Percentiles rank a stretch among this genome's conserved stretches.
Conservation (phyloP, 2,888 invertebrate species). For the Adela reaumurella region DNA sequence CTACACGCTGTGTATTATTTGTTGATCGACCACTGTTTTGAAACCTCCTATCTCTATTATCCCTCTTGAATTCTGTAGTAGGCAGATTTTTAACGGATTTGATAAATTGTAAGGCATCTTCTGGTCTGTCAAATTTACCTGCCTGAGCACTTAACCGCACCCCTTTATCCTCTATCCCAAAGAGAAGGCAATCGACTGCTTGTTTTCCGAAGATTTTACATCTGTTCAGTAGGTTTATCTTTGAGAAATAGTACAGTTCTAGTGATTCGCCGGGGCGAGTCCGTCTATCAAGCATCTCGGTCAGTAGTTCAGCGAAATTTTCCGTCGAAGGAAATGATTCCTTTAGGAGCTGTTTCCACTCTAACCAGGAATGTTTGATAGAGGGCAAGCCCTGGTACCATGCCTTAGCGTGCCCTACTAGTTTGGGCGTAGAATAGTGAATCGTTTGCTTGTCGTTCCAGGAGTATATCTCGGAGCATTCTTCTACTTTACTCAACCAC, state of each 20-base stretch:
- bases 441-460: too few species aligned
- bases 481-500: too few species aligned
- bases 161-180: neutral
- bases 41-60: too few species aligned
- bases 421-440: too few species aligned
- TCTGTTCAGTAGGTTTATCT: conserved; percentile 6
- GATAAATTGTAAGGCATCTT: neutral
- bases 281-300: conserved; percentile 13
- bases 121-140: neutral
- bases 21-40: too few species aligned
- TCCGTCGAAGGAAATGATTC: conserved; percentile 13
- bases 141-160: neutral
- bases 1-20: too few species aligned
- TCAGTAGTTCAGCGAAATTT: conserved; percentile 11
- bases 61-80: neutral
- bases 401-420: too few species aligned
- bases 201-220: neutral
- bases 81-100: neutral
- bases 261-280: conserved; percentile 9
- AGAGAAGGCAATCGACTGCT: neutral
- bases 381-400: too few species aligned
- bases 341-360: conserved; percentile 12
- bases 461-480: too few species aligned
- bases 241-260: conserved; percentile 10
- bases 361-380: conserved; percentile 12